Conservation (phyloP, 1,140 invertebrate genomes). For the Drosophila guanche region DNA sequence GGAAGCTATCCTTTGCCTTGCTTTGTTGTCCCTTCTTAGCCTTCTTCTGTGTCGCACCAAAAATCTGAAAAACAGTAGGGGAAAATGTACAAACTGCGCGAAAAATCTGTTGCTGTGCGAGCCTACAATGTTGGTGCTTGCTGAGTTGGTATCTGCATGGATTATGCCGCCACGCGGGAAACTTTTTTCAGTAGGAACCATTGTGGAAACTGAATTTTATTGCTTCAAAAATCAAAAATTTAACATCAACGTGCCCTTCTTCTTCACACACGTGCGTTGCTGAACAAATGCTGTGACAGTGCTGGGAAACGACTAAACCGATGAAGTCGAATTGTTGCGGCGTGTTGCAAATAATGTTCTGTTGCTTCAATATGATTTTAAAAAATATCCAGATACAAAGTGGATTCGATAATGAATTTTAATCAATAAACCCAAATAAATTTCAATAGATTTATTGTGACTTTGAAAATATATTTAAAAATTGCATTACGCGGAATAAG, state of each 20-base stretch:
- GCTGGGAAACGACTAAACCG: background rate
- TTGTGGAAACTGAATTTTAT: conserved; percentile 19
- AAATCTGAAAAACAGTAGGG: conserved; percentile 45
- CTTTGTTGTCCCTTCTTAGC: conserved; percentile 45
- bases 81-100: background rate
- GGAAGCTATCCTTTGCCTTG: conserved; percentile 54
- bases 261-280: conserved; percentile 45
- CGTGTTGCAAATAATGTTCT: no score
- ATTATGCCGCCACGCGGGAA: conserved; percentile 78
- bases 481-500: no score
- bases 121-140: conserved; percentile 68
- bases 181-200: conserved; percentile 67
- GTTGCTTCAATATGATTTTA: no score
- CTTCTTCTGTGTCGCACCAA: conserved; percentile 78
- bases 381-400: no score
- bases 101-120: background rate
- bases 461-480: no score
- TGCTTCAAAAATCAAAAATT: conserved; percentile 39
- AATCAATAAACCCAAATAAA: no score
- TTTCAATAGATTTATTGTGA: no score
- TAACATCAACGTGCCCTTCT: conserved; percentile 48
- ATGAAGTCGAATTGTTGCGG: no score
- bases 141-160: conserved; percentile 37
- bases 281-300: background rate
- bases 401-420: no score